Evolutionary conservation across 1,140 invertebrate genomes (phyloP).

Genomic region (Aricia agestis): DNA sequence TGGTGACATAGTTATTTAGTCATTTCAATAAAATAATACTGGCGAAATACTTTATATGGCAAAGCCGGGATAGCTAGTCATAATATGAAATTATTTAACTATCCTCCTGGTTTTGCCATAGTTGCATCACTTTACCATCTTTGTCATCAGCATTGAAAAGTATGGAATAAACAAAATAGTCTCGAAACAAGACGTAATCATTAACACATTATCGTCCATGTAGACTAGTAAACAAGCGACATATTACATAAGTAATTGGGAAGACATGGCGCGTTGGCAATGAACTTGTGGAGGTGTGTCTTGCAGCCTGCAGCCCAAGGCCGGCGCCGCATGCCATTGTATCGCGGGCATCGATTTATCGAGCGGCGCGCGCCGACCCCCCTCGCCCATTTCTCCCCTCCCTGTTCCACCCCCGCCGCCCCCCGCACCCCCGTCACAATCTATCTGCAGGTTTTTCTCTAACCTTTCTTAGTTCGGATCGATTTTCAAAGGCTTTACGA

Average conservation of each 20-base stretch:
- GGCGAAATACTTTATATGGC: no score
- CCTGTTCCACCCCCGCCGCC: slow-evolving; percentile 35
- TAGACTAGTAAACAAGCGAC: no score
- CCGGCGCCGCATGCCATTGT: slow-evolving; percentile 63
- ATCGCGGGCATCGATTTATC: slow-evolving; percentile 71
- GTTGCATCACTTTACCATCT: no score
- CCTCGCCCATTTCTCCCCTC: slow-evolving; percentile 33
- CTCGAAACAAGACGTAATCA: no score
- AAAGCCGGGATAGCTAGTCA: no score
- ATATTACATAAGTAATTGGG: slow-evolving; percentile 19
- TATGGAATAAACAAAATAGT: no score
- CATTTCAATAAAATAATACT: no score
- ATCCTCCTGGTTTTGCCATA: no score
- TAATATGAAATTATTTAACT: no score
- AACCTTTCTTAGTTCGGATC: slow-evolving; percentile 19
- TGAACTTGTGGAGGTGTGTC: slow-evolving; percentile 73
- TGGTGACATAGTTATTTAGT: no score
- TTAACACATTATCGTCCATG: no score
- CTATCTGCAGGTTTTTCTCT: slow-evolving; percentile 44
- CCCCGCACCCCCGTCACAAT: slow-evolving; percentile 26
- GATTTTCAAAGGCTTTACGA: slow-evolving; percentile 6
- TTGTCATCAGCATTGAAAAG: no score
- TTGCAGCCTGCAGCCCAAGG: slow-evolving; percentile 69
- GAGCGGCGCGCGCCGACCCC: slow-evolving; percentile 66
- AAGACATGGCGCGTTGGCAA: slow-evolving; percentile 53